Evolutionary conservation across 2,113 vertebrate genomes (phyloP).

Genomic region (Petroica traversi): DNA sequence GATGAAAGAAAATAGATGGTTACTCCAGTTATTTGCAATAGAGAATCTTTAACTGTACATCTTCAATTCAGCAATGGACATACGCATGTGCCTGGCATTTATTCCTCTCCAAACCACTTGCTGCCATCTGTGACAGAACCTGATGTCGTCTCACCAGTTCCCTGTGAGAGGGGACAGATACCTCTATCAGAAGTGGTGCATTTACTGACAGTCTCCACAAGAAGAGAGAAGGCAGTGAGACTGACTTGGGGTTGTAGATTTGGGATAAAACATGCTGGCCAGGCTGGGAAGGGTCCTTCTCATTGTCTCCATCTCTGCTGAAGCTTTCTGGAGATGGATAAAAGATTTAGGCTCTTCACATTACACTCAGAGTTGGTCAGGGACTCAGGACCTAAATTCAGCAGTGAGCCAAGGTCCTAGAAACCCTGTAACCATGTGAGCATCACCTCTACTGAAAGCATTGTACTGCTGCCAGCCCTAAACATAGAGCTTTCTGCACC

Average conservation of each 20-base stretch:
- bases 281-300: background rate
- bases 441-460: background rate
- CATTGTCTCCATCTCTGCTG: background rate
- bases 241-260: background rate
- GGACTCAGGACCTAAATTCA: background rate
- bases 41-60: background rate
- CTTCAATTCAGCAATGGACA: background rate
- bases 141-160: background rate
- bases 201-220: background rate
- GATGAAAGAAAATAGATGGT: slow-evolving; percentile 39
- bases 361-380: background rate
- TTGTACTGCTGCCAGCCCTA: background rate
- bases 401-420: background rate
- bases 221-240: background rate
- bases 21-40: background rate
- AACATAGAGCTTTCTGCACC: background rate
- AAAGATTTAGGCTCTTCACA: background rate
- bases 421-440: background rate
- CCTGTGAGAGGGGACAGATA: background rate
- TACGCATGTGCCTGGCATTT: background rate
- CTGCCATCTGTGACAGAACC: background rate
- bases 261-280: background rate
- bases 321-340: background rate
- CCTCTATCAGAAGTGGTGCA: background rate
- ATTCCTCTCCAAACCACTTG: background rate